Evolutionary conservation across 2,888 invertebrate species (phyloP).

Genomic region (Tenthredo mesomela): DNA sequence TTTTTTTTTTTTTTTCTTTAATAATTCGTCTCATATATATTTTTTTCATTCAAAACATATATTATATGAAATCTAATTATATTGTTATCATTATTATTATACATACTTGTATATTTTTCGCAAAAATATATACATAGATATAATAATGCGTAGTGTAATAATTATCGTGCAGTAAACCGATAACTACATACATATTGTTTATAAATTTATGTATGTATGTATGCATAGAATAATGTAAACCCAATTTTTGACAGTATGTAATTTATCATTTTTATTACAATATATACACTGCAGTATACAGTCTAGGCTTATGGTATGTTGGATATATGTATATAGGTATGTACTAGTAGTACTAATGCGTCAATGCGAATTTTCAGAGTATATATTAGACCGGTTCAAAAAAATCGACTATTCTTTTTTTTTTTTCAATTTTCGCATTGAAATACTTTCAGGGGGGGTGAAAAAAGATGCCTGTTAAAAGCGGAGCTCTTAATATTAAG

Average conservation of each 20-base stretch:
- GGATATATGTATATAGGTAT: neutral
- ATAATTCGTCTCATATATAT: neutral
- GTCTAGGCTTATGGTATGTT: neutral
- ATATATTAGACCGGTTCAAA: too few species aligned
- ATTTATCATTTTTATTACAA: neutral
- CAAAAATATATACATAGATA: neutral
- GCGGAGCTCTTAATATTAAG: too few species aligned
- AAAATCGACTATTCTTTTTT: too few species aligned
- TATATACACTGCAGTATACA: neutral
- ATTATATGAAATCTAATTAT: neutral
- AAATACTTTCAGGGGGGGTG: too few species aligned
- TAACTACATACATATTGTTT: neutral
- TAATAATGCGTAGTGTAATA: neutral
- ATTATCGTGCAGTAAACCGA: neutral
- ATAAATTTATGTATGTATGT: neutral
- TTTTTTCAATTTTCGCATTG: too few species aligned
- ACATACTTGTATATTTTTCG: neutral
- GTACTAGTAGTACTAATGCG: neutral
- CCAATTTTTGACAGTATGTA: neutral
- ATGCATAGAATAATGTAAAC: neutral
- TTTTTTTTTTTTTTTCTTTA: too few species aligned
- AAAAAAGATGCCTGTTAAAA: too few species aligned
- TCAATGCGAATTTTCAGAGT: neutral
- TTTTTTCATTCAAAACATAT: neutral
- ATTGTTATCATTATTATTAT: neutral